phyloP scores from a whole-genome alignment of 2,888 invertebrate genomes.

The Gibbula magus region DNA sequence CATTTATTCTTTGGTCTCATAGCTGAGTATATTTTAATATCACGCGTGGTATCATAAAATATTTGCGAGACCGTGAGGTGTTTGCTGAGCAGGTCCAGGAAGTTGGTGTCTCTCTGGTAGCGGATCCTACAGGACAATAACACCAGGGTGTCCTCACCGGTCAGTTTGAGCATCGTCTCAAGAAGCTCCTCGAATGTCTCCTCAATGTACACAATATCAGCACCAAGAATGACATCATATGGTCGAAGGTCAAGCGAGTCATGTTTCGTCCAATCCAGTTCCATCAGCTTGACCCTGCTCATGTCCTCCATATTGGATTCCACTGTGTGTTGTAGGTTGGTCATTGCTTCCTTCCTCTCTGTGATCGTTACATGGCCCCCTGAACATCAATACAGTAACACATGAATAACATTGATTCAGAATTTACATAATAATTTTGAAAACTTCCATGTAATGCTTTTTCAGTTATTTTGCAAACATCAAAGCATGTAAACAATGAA shows the following conservation, averaged over 20 bases:
- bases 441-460: no score
- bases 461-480: no score
- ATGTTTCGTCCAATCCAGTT: slow-evolving; percentile 69
- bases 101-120: slow-evolving; percentile 67
- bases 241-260: slow-evolving; percentile 37
- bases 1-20: slow-evolving; percentile 6
- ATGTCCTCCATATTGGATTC: slow-evolving; percentile 45
- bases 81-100: slow-evolving; percentile 58
- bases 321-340: slow-evolving; percentile 54
- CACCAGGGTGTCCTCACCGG: slow-evolving; percentile 49
- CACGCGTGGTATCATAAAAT: slow-evolving; percentile 55
- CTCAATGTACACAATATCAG: slow-evolving; percentile 74
- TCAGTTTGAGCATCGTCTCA: slow-evolving; percentile 58
- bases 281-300: slow-evolving; percentile 40
- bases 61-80: slow-evolving; percentile 58
- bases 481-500: no score
- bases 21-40: slow-evolving; percentile 63
- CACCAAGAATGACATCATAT: slow-evolving; percentile 71
- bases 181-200: slow-evolving; percentile 69
- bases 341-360: slow-evolving; percentile 61
- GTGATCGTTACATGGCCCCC: slow-evolving; percentile 66
- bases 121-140: slow-evolving; percentile 69
- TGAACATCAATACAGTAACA: slow-evolving; percentile 32
- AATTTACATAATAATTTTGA: no score
- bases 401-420: no score